Percentiles rank a stretch among this genome's conserved stretches.
Conservation (phyloP, 2,888 invertebrate genomes). For the Drosophila nigritarsus region DNA sequence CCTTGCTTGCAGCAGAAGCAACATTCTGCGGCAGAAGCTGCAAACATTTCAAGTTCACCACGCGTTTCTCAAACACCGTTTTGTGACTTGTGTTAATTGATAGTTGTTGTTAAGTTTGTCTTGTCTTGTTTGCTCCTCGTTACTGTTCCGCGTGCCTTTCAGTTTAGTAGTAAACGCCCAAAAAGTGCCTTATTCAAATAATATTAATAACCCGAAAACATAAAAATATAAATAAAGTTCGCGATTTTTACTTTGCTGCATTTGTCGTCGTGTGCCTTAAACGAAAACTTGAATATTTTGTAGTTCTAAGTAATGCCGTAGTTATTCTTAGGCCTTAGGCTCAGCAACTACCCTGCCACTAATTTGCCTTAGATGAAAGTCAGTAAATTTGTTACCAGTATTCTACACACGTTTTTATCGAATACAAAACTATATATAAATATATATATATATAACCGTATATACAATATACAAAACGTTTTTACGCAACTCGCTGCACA, state of each 20-base stretch:
- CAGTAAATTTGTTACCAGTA: conserved; percentile 53
- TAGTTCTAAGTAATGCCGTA: conserved; percentile 25
- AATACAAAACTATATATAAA: conserved; percentile 32
- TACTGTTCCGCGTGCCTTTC: conserved; percentile 49
- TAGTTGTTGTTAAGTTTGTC: conserved; percentile 60
- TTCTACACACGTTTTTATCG: conserved; percentile 42
- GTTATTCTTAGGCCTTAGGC: conserved; percentile 47
- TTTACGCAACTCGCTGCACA: conserved; percentile 37
- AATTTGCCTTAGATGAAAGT: conserved; percentile 67
- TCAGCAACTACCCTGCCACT: conserved; percentile 56
- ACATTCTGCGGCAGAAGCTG: conserved; percentile 6
- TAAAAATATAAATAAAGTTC: conserved; percentile 12
- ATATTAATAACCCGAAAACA: conserved; percentile 6
- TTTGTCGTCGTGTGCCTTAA: conserved; percentile 71
- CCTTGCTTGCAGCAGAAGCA: conserved; percentile 26
- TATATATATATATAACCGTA: conserved; percentile 42
- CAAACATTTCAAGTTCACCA: conserved; percentile 36
- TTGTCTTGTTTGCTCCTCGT: conserved; percentile 26
- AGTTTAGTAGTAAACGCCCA: conserved; percentile 40
- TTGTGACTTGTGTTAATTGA: conserved; percentile 61
- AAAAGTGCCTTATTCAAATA: conserved; percentile 58
- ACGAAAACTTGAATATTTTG: conserved; percentile 25
- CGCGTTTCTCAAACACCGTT: conserved; percentile 62
- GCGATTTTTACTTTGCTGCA: conserved; percentile 42
- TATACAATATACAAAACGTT: conserved; percentile 41